Evolutionary conservation across 2,797 vertebrate species (phyloP), one percentile per base, ranked within the genome.

Genomic region (Bovichtus diacanthus): DNA sequence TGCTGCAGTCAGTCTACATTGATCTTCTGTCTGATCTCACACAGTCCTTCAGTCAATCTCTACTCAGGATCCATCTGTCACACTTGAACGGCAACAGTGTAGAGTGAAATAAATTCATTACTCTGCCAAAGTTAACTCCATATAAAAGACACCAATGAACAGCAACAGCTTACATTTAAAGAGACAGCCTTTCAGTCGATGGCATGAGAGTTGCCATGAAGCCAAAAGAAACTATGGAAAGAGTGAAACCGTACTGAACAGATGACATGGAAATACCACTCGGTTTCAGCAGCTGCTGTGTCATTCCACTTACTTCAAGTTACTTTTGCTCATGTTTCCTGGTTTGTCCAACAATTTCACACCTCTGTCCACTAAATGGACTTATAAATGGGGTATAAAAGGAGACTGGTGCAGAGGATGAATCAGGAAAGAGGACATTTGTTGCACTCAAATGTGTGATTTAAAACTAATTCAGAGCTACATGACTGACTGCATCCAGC

Each of bases 51-150:
- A 58, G 59, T 79, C 25, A 23, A 77, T 82, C 70, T 43, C 56
- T 27, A 44, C 63, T 80, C 68, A 77, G 72, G 73, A 82, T 78
- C 83, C 73, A 85, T 87, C 79, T 65, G 80, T 90, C 74, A 74
- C 77, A 78, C 59, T 53, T 72, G 69, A 63, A 58, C 6, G 44
- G 53, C 80, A 80, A 70, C 66, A 54, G 77, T 81, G 47, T 18
- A 13, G 55, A 67, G 80, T 56, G 66, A 84, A 83, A 71, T 70
- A 47, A 74, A 87, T 76, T 74, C 67, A 83, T 81, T 74, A 63
- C 50, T 67, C 34, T 54, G 62, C 76, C 65, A 73, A 9, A 61
- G 51, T 60, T 74, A 73, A 75, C 59, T 74, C 63, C 61, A n/a
- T n/a, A n/a, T n/a, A n/a, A n/a, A n/a, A n/a, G 54, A 70, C 76